Conservation (phyloP, 2,113 vertebrate genomes). For the Oncorhynchus gorbuscha region DNA sequence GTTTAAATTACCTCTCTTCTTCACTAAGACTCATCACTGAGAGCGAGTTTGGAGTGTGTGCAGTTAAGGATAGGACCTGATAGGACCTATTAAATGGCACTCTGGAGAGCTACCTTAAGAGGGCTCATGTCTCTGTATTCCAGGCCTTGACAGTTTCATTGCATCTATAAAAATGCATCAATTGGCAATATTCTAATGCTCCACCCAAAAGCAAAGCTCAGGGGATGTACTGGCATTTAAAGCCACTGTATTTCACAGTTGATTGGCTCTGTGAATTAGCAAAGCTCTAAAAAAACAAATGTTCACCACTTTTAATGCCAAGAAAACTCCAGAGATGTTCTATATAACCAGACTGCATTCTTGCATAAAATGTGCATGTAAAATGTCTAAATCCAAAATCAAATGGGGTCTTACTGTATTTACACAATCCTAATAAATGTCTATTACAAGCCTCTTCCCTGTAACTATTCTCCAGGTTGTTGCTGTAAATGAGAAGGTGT, state of each 20-base stretch:
- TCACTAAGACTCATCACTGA: no score
- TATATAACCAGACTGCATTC: constrained; percentile 4
- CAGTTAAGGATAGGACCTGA: background rate
- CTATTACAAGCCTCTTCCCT: no score
- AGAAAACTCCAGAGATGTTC: constrained; percentile 21
- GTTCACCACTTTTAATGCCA: constrained; percentile 38
- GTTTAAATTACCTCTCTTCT: no score
- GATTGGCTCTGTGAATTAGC: constrained; percentile 50
- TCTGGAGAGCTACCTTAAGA: background rate
- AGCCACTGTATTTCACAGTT: constrained; percentile 51
- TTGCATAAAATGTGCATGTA: constrained; percentile 27
- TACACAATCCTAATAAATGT: background rate
- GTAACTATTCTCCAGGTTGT: no score
- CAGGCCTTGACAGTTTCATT: constrained; percentile 46
- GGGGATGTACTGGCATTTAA: constrained; percentile 60
- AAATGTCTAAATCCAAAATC: background rate
- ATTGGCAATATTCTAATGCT: constrained; percentile 39
- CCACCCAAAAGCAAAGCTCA: constrained; percentile 37
- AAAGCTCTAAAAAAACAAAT: constrained; percentile 33
- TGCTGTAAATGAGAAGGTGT: no score
- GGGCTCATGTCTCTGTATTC: constrained; percentile 1
- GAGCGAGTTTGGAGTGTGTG: constrained; percentile 4
- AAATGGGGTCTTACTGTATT: background rate
- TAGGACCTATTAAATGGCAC: background rate
- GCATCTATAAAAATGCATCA: constrained; percentile 53